Evolutionary conservation across 2,797 vertebrate species (phyloP).

Genomic region (Gorsachius magnificus): DNA sequence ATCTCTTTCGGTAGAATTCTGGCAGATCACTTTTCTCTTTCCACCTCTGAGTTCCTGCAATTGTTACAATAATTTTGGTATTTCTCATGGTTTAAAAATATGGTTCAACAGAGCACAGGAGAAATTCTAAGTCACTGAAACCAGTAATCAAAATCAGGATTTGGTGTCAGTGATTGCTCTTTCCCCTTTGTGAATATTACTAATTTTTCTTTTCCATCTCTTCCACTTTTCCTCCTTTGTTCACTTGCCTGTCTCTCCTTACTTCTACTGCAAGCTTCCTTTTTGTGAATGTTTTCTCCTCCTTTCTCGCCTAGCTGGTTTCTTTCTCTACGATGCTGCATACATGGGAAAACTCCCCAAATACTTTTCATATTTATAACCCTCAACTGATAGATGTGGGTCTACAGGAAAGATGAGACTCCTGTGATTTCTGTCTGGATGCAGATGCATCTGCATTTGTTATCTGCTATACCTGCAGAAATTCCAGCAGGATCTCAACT

Average conservation of each 20-base stretch:
- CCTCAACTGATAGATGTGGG: neutral
- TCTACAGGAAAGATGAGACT: neutral
- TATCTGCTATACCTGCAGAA: neutral
- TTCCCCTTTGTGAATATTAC: neutral
- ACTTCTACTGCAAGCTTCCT: neutral
- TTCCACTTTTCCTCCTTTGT: neutral
- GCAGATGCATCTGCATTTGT: neutral
- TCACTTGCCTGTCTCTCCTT: neutral
- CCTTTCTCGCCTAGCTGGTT: neutral
- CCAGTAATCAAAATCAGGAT: neutral
- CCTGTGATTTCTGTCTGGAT: neutral
- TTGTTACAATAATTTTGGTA: neutral
- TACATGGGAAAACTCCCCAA: neutral
- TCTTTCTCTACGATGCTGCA: neutral
- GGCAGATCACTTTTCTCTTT: neutral
- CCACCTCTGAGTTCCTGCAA: neutral
- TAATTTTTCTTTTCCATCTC: neutral
- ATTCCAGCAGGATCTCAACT: neutral
- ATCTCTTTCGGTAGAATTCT: neutral
- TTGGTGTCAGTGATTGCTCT: neutral
- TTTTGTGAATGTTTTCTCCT: neutral
- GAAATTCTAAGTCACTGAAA: neutral
- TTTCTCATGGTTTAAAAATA: neutral
- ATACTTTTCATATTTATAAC: neutral
- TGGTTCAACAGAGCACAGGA: neutral